These are phyloP conservation scores for Podilymbus podiceps DNA, from an alignment of 2,113 vertebrate genomes.

Conservation along the genomic window DNA sequence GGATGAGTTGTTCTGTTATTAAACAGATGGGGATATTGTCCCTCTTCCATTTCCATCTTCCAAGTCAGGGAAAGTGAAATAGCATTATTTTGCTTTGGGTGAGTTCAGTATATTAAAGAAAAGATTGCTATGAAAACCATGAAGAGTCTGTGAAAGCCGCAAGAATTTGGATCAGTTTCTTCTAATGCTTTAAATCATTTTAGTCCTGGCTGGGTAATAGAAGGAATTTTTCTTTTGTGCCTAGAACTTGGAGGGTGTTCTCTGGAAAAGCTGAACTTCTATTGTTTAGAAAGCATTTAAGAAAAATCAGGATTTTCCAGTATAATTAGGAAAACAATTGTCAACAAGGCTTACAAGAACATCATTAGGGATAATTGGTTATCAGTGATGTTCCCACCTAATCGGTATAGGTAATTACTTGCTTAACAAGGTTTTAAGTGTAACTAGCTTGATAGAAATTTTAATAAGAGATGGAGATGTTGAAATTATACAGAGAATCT, in stretches of 20 bases:
- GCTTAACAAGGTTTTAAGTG: neutral
- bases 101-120: neutral
- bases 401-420: neutral
- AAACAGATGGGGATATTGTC: conserved; percentile 7
- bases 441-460: neutral
- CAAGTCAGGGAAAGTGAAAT: neutral
- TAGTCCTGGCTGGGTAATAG: neutral
- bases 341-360: neutral
- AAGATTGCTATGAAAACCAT: neutral
- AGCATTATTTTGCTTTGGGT: neutral
- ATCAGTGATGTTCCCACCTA: neutral
- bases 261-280: neutral
- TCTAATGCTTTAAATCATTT: neutral
- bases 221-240: neutral
- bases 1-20: neutral
- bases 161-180: neutral
- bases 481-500: neutral
- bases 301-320: neutral
- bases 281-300: neutral
- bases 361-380: neutral
- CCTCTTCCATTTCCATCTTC: neutral
- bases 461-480: neutral
- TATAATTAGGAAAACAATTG: neutral
- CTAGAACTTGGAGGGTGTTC: neutral
- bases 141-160: neutral